Conservation (phyloP, 2,888 invertebrate species). For the Lasioglossum calceatum region DNA sequence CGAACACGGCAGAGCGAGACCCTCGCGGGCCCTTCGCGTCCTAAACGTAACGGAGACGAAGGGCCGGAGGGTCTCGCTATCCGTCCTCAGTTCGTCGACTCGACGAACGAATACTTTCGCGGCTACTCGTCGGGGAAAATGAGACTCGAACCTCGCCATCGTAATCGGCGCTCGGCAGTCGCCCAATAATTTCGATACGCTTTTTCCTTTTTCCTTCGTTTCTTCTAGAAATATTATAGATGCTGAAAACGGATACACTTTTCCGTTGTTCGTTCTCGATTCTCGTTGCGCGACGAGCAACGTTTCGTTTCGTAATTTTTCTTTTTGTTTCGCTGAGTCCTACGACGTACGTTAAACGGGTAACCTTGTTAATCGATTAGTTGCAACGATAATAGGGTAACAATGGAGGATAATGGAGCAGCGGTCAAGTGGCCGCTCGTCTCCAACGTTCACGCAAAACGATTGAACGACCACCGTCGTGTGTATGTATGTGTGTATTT, state of each 20-base stretch:
- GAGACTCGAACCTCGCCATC: slow-evolving; percentile 53
- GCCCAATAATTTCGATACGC: not conserved
- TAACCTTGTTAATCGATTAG: slow-evolving; percentile 54
- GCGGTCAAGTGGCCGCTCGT: slow-evolving; percentile 49
- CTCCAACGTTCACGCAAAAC: slow-evolving; percentile 38
- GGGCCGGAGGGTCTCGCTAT: slow-evolving; percentile 14
- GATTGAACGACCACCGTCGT: slow-evolving; percentile 32
- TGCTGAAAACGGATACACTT: not conserved
- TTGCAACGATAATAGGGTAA: slow-evolving; percentile 60
- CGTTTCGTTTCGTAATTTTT: not conserved
- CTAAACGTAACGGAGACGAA: not conserved
- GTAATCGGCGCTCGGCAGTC: slow-evolving; percentile 67
- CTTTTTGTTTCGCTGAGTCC: slow-evolving; percentile 35
- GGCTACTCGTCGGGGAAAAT: slow-evolving; percentile 22
- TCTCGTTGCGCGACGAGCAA: not conserved
- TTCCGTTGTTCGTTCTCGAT: not conserved
- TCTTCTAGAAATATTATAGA: slow-evolving; percentile 5
- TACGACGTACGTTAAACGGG: slow-evolving; percentile 47
- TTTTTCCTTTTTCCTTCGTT: not conserved
- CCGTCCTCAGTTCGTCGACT: not conserved
- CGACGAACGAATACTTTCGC: slow-evolving; percentile 5
- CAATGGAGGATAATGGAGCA: slow-evolving; percentile 56
- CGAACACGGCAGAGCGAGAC: not conserved
- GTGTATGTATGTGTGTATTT: not conserved
- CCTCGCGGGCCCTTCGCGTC: not conserved